Base-by-base conservation (phyloP, 1,140 invertebrate genomes). In the Zaprionus gabonicus region DNA sequence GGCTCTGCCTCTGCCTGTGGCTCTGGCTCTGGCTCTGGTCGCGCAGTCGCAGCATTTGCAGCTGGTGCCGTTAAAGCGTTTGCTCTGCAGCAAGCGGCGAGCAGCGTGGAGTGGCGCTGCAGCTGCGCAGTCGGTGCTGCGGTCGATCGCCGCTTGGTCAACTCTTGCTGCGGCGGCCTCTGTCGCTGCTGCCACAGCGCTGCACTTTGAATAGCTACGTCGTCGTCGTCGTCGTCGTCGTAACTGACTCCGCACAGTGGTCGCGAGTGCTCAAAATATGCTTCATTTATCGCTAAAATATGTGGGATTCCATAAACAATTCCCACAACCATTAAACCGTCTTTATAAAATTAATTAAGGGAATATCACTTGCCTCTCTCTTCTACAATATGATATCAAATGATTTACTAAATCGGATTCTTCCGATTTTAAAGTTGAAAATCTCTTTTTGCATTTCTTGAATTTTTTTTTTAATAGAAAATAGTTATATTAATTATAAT, bases 41-140 rank as follows among this genome's bases (percentile, higher is more conserved):
- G 28, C n/a, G 36, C 53, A 38, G 76, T 25, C 31, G 62, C 82
- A 85, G 66, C 80, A 82, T 86, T 86, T 82, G 76, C 76, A 82
- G 82, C 82, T 67, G 67, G 82, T 82, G 78, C 68, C 82, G 76
- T 85, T 76, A 69, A 82, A 78, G 74, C 71, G 58, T 57, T 81
- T 81, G 57, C 81, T 68, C 67, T 72, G 63, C 80, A 70, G 49
- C 60, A 23, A 36, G 44, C 56, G 31, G 23, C 67, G 44, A 46
- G n/a, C 44, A 46, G 64, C 55, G 31, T 10, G 9, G 31, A 34
- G 31, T 25, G 51, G 4, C n/a, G 65, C 27, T 4, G 38, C 13
- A 7, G 38, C 27, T 23, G 66, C 55, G 68, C 27, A 25, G 25
- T 53, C 64, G 34, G 60, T 49, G 63, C 38, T 56, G 51, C 10